These are phyloP conservation scores for Drosophila stalkeri DNA, from an alignment of 2,888 invertebrate species.

Conservation along the genomic window DNA sequence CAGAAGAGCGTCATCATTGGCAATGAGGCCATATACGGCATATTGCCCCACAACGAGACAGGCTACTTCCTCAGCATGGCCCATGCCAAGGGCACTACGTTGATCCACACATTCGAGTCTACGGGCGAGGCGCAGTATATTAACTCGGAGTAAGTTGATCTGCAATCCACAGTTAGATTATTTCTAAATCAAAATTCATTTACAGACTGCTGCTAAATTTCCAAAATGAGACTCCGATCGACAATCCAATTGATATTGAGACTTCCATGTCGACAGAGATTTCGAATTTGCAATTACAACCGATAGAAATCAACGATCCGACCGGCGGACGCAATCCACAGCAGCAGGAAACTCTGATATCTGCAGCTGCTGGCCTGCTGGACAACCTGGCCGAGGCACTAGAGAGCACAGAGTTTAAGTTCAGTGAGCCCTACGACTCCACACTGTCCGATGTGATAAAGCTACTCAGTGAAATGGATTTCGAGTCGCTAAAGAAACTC, in stretches of 20 bases:
- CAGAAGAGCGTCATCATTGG: slow-evolving; percentile 85
- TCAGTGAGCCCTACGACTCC: slow-evolving; percentile 84
- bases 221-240: slow-evolving; percentile 83
- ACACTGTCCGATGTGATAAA: slow-evolving; percentile 84
- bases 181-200: not conserved
- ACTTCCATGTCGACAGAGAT: slow-evolving; percentile 83
- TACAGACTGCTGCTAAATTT: slow-evolving; percentile 82
- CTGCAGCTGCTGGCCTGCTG: slow-evolving; percentile 77
- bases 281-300: slow-evolving; percentile 79
- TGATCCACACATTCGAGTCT: slow-evolving; percentile 85
- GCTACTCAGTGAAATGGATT: slow-evolving; percentile 84
- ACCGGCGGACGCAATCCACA: slow-evolving; percentile 85
- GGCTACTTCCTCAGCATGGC: slow-evolving; percentile 84
- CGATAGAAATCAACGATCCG: slow-evolving; percentile 82
- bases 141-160: slow-evolving; percentile 82
- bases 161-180: too few species aligned
- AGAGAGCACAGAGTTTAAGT: slow-evolving; percentile 84
- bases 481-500: slow-evolving; percentile 84
- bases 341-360: slow-evolving; percentile 82
- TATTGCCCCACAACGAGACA: slow-evolving; percentile 83
- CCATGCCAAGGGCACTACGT: slow-evolving; percentile 84
- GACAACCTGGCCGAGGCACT: slow-evolving; percentile 84
- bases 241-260: slow-evolving; percentile 84
- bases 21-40: slow-evolving; percentile 84
- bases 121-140: slow-evolving; percentile 85